These are phyloP conservation scores for Chelmon rostratus DNA, from an alignment of 2,797 vertebrate species.

Conservation along the genomic window DNA sequence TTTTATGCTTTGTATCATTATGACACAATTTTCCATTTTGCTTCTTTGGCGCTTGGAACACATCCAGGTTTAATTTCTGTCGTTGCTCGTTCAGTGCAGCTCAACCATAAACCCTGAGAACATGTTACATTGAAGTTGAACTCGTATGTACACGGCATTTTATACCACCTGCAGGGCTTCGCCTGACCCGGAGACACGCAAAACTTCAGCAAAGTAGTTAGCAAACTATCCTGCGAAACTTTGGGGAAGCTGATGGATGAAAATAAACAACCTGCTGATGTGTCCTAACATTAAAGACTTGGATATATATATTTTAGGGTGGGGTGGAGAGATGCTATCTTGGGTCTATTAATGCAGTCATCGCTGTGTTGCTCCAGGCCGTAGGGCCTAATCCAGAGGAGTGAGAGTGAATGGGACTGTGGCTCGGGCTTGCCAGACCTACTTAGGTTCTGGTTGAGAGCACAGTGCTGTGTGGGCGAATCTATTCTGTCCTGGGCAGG, in stretches of 20 bases:
- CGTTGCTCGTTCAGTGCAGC: neutral
- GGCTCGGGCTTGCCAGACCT: slow-evolving; percentile 81
- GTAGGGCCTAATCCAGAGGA: slow-evolving; percentile 79
- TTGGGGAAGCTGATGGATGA: slow-evolving; percentile 50
- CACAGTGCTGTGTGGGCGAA: slow-evolving; percentile 87
- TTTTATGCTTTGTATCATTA: slow-evolving; percentile 16
- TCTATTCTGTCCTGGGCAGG: slow-evolving; percentile 83
- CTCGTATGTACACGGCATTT: slow-evolving; percentile 17
- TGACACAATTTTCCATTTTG: neutral
- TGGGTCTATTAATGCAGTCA: slow-evolving; percentile 76
- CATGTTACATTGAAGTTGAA: slow-evolving; percentile 26
- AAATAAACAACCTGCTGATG: slow-evolving; percentile 73
- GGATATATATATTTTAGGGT: slow-evolving; percentile 63
- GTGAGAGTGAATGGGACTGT: slow-evolving; percentile 80
- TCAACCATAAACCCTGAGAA: slow-evolving; percentile 23
- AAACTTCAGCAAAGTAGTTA: slow-evolving; percentile 37
- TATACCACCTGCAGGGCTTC: slow-evolving; percentile 9
- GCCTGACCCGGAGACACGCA: neutral
- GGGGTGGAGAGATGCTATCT: slow-evolving; percentile 73
- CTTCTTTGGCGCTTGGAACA: slow-evolving; percentile 9
- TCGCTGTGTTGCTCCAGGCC: slow-evolving; percentile 68
- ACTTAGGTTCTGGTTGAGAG: slow-evolving; percentile 86
- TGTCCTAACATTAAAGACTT: slow-evolving; percentile 53
- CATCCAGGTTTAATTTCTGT: slow-evolving; percentile 17
- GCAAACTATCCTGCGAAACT: slow-evolving; percentile 29